Conservation (phyloP, 2,888 invertebrate species). For the Dasysyrphus albostriatus region DNA sequence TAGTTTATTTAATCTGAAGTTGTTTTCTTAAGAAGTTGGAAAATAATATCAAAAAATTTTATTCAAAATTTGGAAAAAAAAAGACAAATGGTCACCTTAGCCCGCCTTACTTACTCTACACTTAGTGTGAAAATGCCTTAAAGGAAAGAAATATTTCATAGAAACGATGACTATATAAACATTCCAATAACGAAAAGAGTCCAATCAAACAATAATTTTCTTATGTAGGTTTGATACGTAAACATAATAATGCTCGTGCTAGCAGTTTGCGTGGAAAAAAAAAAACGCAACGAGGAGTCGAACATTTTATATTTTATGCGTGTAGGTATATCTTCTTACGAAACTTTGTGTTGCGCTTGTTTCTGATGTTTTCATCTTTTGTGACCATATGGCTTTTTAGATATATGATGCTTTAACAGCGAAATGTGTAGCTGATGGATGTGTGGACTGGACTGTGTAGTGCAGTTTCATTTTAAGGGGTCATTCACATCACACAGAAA, state of each 20-base stretch:
- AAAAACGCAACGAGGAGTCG: conserved; percentile 49
- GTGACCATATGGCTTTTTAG: not conserved
- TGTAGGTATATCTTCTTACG: conserved; percentile 28
- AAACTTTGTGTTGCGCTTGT: conserved; percentile 20
- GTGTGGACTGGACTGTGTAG: not conserved
- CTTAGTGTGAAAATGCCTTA: conserved; percentile 8
- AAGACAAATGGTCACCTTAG: not conserved
- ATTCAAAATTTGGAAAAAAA: no score
- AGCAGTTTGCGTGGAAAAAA: conserved; percentile 39
- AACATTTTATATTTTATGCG: conserved; percentile 34
- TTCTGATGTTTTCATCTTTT: conserved; percentile 3
- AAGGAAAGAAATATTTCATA: not conserved
- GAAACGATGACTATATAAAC: not conserved
- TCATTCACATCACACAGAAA: not conserved
- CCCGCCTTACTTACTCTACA: not conserved
- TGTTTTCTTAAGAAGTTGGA: no score
- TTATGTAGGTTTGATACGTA: conserved; percentile 51
- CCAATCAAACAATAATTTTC: conserved; percentile 40
- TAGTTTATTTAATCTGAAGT: no score
- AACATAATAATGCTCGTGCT: conserved; percentile 38
- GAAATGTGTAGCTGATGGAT: not conserved
- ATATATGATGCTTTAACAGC: not conserved
- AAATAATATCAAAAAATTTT: no score
- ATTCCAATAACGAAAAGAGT: conserved; percentile 23
- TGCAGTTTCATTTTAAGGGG: not conserved